Evolutionary conservation across 2,113 vertebrate species (phyloP).

Genomic region (Genyomyrus donnyi): DNA sequence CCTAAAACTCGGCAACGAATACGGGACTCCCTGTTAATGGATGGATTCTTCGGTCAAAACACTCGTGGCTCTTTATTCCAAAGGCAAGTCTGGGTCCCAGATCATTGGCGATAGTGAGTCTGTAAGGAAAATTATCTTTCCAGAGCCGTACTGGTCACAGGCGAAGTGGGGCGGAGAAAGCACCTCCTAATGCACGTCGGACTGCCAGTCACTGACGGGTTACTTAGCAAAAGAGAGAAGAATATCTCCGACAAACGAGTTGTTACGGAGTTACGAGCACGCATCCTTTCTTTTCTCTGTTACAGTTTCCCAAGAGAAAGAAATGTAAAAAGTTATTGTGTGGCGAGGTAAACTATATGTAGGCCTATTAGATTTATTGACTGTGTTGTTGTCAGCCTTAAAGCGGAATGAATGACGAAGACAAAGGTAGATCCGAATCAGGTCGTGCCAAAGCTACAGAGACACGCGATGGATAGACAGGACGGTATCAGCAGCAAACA

Average conservation of each 20-base stretch:
- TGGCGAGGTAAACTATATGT: neutral
- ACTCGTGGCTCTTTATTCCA: neutral
- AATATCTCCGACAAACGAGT: neutral
- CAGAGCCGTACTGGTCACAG: neutral
- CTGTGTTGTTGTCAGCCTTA: neutral
- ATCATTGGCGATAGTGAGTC: neutral
- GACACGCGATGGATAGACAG: constrained; percentile 41
- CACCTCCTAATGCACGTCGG: neutral
- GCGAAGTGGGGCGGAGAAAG: neutral
- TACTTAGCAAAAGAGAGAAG: neutral
- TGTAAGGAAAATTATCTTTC: neutral
- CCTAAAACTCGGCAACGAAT: neutral
- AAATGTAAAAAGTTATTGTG: neutral
- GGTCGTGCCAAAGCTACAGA: constrained; percentile 17
- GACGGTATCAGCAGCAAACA: constrained; percentile 36
- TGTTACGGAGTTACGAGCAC: too few relatives aligned
- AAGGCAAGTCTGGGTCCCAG: neutral
- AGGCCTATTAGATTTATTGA: neutral
- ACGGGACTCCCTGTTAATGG: neutral
- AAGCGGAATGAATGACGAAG: constrained; percentile 33
- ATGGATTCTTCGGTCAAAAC: neutral
- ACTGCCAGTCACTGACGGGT: neutral
- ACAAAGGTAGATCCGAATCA: constrained; percentile 25
- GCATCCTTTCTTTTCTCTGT: too few relatives aligned
- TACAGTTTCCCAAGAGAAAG: neutral